Percentiles rank a stretch among this genome's conserved stretches.
These are phyloP conservation scores for Rhyacichthys aspro DNA, from an alignment of 2,797 vertebrate genomes.

Conservation along the genomic window DNA sequence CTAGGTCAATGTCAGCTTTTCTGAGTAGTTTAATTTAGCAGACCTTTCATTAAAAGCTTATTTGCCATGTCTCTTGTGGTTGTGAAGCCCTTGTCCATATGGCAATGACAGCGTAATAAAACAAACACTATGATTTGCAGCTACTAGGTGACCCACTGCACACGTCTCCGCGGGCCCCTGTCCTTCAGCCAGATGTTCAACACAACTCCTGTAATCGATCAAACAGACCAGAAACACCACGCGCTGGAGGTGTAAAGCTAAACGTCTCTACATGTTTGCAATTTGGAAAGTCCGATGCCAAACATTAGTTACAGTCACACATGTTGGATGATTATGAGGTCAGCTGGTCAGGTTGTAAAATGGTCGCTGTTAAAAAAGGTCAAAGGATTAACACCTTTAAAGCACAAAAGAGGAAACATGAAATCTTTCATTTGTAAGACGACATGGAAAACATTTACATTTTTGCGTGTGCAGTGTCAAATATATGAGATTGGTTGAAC, in stretches of 20 bases:
- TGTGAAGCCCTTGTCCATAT: slow-evolving; percentile 35
- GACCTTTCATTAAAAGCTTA: slow-evolving; percentile 18
- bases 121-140: slow-evolving; percentile 19
- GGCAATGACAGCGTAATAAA: slow-evolving; percentile 31
- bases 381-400: background rate
- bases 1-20: background rate
- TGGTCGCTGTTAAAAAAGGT: background rate
- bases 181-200: slow-evolving; percentile 13
- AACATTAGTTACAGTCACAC: slow-evolving; percentile 31
- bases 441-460: too few species aligned
- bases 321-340: slow-evolving; percentile 16
- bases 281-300: slow-evolving; percentile 10
- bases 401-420: slow-evolving; percentile 16
- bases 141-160: slow-evolving; percentile 1
- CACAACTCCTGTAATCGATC: slow-evolving; percentile 4
- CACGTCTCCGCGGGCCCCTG: slow-evolving; percentile 1
- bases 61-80: slow-evolving; percentile 6
- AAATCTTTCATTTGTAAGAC: background rate
- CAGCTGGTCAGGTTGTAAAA: slow-evolving; percentile 24
- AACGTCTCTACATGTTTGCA: slow-evolving; percentile 9
- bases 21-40: background rate
- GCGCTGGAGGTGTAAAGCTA: background rate
- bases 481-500: too few species aligned
- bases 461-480: too few species aligned
- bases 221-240: background rate